Percentiles rank a stretch among this genome's conserved stretches.
Evolutionary conservation across 2,797 vertebrate genomes (phyloP).

Genomic region (Diplodus sargus): DNA sequence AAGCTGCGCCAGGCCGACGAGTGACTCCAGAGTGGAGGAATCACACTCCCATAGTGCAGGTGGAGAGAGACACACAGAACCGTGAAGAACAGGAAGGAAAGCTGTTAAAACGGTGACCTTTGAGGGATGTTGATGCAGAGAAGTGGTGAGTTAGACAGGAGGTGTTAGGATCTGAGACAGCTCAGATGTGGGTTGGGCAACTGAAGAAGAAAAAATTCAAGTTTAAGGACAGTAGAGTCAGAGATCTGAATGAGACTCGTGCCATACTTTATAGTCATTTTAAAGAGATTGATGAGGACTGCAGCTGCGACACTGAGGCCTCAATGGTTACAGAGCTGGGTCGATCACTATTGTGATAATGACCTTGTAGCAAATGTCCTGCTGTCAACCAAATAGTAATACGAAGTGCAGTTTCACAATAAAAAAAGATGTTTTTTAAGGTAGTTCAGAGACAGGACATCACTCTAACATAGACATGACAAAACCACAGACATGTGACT

Average conservation of each 20-base stretch:
- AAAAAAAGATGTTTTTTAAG: background rate
- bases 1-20: constrained; percentile 10
- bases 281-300: background rate
- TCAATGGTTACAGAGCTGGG: background rate
- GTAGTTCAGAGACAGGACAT: background rate
- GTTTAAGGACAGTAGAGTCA: background rate
- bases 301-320: background rate
- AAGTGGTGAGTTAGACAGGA: background rate
- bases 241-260: background rate
- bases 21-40: constrained; percentile 5
- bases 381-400: background rate
- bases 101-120: background rate
- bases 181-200: background rate
- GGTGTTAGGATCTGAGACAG: background rate
- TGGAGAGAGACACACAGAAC: background rate
- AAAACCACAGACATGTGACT: background rate
- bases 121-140: background rate
- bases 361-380: background rate
- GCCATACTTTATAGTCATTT: background rate
- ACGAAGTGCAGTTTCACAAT: background rate
- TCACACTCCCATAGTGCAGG: background rate
- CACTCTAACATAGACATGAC: background rate
- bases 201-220: background rate
- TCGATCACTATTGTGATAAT: background rate
- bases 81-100: background rate